Evolutionary conservation across 1,140 invertebrate species (phyloP), one percentile per base, ranked within the genome.

Genomic region (Trichomalopsis sarcophagae): DNA sequence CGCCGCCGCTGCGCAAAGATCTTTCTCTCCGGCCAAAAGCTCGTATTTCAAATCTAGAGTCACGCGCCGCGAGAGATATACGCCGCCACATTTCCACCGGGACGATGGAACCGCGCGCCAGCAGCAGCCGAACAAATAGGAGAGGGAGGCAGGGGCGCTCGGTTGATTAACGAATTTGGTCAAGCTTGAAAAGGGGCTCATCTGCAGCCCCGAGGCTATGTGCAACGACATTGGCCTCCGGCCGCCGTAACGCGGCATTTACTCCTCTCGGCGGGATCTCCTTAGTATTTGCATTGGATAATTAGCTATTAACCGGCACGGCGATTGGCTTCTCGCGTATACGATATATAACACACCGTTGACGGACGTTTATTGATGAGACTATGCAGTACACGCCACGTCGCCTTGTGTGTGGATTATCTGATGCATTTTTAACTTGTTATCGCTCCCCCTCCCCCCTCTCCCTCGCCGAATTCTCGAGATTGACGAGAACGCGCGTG

Each of bases 81-180:
- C 55, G 21, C 55, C 55, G 21, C 6, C 55, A 21, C 55, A n/a
- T n/a, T 62, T 62, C 55, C 55, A 62, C 55, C 14, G 55, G 55
- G 55, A 62, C 17, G 21, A 55, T 14, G 50, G 14, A 55, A 36
- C 33, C 40, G 40, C 9, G 55, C 14, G 21, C 55, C 55, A 7
- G 55, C 40, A 17, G 27, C 40, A 17, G 27, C 68, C 17, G 78
- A 71, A 74, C 47, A 82, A 74, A 74, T 82, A 82, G 14, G 23
- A 27, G 44, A 21, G 30, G 7, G 14, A 33, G 68, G 33, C 33
- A 55, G 21, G 40, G 36, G n/a, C 50, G 62, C 77, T 55, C 27
- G 76, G 17, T 80, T 80, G 83, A 84, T 80, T 80, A 84, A 84
- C 77, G 77, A 74, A 84, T 84, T 75, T 77, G 83, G 77, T 84